These are phyloP conservation scores for Tenthredo notha DNA, from an alignment of 2,888 invertebrate species.

Conservation along the genomic window DNA sequence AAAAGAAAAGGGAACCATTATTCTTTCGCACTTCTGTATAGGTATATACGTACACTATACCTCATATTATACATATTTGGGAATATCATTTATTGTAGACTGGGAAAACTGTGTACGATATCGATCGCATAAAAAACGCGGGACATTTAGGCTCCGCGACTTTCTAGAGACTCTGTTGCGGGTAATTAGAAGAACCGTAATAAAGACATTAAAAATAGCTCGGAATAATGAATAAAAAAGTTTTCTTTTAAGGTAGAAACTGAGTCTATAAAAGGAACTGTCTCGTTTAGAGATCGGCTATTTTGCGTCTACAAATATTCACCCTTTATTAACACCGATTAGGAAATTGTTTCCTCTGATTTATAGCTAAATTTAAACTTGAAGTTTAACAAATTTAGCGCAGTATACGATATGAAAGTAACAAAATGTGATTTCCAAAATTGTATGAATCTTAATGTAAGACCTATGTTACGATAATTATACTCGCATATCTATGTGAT, in stretches of 20 bases:
- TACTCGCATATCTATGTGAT: neutral
- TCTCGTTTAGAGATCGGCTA: neutral
- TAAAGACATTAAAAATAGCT: conserved; percentile 39
- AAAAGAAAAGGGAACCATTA: neutral
- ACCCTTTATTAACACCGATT: neutral
- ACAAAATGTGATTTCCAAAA: neutral
- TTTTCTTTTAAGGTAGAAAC: neutral
- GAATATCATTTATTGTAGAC: neutral
- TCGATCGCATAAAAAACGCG: conserved; percentile 43
- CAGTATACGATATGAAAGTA: neutral
- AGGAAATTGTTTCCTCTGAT: neutral
- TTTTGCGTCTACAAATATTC: neutral
- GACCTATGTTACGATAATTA: neutral
- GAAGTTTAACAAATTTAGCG: neutral
- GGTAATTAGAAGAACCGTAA: conserved; percentile 27
- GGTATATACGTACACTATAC: neutral
- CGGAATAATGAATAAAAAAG: neutral
- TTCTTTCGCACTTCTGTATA: neutral
- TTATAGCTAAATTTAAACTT: neutral
- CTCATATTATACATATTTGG: neutral
- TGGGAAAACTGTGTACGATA: conserved; percentile 1
- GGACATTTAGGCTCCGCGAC: conserved; percentile 31
- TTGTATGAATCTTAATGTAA: neutral
- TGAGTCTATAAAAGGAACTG: neutral
- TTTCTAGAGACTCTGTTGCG: conserved; percentile 11